phyloP scores from a whole-genome alignment of 2,113 vertebrate species.

The Candoia aspera region DNA sequence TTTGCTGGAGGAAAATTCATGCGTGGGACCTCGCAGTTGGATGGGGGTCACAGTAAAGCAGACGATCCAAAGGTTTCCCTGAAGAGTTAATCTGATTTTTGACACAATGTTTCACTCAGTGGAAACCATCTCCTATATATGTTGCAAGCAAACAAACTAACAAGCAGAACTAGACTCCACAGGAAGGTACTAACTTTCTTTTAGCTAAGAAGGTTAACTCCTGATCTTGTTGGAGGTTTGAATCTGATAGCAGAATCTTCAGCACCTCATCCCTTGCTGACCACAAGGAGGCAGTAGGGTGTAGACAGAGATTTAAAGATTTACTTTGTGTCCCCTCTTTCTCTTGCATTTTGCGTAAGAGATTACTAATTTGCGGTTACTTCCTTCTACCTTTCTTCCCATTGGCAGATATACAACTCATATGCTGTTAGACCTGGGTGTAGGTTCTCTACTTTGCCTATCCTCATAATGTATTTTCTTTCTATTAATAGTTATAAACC shows the following conservation, averaged over 20 bases:
- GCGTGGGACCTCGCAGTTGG: not conserved
- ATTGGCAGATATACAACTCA: too few relatives aligned
- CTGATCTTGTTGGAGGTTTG: not conserved
- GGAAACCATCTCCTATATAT: not conserved
- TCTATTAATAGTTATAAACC: too few relatives aligned
- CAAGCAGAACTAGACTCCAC: not conserved
- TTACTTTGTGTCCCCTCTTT: not conserved
- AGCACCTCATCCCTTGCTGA: not conserved
- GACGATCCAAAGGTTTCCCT: not conserved
- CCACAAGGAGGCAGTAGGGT: not conserved
- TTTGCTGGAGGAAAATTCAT: not conserved
- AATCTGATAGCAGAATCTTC: not conserved
- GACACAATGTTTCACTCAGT: not conserved
- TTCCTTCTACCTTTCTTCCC: too few relatives aligned
- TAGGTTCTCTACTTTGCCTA: too few relatives aligned
- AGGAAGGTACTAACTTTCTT: not conserved
- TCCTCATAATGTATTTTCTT: too few relatives aligned
- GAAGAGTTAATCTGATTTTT: not conserved
- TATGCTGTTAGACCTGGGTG: too few relatives aligned
- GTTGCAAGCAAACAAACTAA: not conserved
- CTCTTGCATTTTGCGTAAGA: not conserved
- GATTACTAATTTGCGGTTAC: not conserved
- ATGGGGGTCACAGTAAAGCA: not conserved
- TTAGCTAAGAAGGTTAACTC: not conserved
- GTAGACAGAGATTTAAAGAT: not conserved